These are phyloP conservation scores for Channallabes apus DNA, from an alignment of 2,797 vertebrate genomes.

Conservation along the genomic window DNA sequence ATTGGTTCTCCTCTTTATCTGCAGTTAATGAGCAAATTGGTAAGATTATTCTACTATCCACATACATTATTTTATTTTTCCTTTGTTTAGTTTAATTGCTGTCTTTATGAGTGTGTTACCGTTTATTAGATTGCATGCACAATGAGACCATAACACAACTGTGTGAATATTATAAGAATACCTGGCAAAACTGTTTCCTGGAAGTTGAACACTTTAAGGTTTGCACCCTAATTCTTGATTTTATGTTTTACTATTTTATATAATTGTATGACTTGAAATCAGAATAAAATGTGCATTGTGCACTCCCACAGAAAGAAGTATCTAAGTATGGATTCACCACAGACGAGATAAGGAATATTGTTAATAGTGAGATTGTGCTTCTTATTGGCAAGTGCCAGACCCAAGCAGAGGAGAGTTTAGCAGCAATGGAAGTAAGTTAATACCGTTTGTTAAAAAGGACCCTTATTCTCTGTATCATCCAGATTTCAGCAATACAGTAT, in stretches of 20 bases:
- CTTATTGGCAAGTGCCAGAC: constrained; percentile 69
- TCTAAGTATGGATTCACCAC: constrained; percentile 66
- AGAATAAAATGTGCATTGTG: background rate
- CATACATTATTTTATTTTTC: background rate
- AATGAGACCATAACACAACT: constrained; percentile 66
- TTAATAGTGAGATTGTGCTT: constrained; percentile 70
- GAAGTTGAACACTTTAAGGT: constrained; percentile 75
- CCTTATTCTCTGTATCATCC: background rate
- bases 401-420: constrained; percentile 70
- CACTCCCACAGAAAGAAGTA: constrained; percentile 71
- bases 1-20: constrained; percentile 76
- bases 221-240: background rate
- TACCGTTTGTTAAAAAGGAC: background rate
- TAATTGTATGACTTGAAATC: background rate
- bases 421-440: constrained; percentile 73
- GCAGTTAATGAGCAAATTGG: constrained; percentile 77
- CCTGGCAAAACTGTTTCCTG: constrained; percentile 68
- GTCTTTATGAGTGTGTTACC: background rate
- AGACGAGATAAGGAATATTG: constrained; percentile 70
- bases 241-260: background rate
- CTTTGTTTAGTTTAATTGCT: background rate
- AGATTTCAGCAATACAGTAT: background rate
- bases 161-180: constrained; percentile 62
- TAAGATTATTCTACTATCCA: constrained; percentile 60
- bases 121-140: constrained; percentile 63